Conservation (phyloP, 2,888 invertebrate genomes). For the Platypus cylindrus region DNA sequence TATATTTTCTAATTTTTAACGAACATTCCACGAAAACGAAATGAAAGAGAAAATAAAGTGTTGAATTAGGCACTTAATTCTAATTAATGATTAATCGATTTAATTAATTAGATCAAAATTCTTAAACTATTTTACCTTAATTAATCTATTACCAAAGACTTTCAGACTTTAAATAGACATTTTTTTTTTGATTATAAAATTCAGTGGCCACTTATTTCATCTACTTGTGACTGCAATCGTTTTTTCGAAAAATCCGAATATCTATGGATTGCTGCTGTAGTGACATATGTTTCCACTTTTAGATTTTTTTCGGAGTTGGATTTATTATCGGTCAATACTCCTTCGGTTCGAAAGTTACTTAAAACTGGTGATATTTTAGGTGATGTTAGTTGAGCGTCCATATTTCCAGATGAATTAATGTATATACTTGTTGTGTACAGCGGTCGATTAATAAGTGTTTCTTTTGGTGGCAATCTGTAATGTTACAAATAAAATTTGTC, state of each 20-base stretch:
- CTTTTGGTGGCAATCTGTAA: conserved; percentile 12
- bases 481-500: neutral
- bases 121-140: too few relatives aligned
- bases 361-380: conserved; percentile 23
- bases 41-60: too few relatives aligned
- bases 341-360: conserved; percentile 24
- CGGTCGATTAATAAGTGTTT: conserved; percentile 16
- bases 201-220: too few relatives aligned
- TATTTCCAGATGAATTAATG: conserved; percentile 30
- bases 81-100: too few relatives aligned
- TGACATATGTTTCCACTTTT: conserved; percentile 24
- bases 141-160: too few relatives aligned
- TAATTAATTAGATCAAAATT: too few relatives aligned
- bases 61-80: too few relatives aligned
- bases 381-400: conserved; percentile 22
- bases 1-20: too few relatives aligned
- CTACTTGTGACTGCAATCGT: conserved; percentile 13
- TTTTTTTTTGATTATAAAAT: too few relatives aligned
- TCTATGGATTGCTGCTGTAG: conserved; percentile 30
- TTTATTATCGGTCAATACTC: conserved; percentile 22
- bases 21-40: too few relatives aligned
- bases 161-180: too few relatives aligned
- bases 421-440: conserved; percentile 35
- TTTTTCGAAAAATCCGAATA: conserved; percentile 28
- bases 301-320: conserved; percentile 21